Base-by-base conservation (phyloP, 2,797 vertebrate species). In the Rhinogobio ventralis region DNA sequence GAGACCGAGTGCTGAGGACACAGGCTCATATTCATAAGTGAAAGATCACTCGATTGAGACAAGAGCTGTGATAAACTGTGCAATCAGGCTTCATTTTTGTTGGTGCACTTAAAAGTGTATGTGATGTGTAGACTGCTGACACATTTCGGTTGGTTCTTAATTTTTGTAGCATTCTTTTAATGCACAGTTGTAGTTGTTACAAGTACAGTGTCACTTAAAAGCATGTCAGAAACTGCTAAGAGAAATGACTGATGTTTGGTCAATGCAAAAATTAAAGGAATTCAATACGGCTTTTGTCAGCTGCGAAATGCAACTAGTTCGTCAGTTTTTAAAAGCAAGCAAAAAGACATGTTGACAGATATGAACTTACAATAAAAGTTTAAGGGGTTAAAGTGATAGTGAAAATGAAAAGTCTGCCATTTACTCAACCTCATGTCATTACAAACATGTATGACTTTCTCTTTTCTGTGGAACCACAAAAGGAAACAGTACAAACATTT, bases 1-100 rank as follows among this genome's bases (percentile, higher is more conserved):
- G 98, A 99, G 90, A 99, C 98, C 0, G 96, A 97, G 88, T 99
- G 97, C 93, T 99, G 95, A 95, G 82, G 69, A 39, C 66, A 0
- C 23, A 30, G 25, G 3, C 73, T 10, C 73, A 7, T 53, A 49
- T 14, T 7, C 2, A 9, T 9, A 23, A 25, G 46, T 73, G 55
- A 36, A 45, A 45, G 3, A 66, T 75, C 42, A 28, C 60, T 55
- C 2, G 17, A 81, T 15, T 25, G 4, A 69, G 39, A 23, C 23
- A 39, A n/a, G 23, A 60, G 53, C 14, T 6, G 19, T 36, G 30
- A 74, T 57, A 4, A n/a, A 71, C 81, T n/a, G 39, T 75, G 81
- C 51, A 60, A 51, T 76, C 69, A 46, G 33, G 9, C 30, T 28
- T 64, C 3, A 0, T 75, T n/a, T 42, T 79, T 85, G 28, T 71